A percentile compares a stretch with the other conserved stretches of the same genome.
These are phyloP conservation scores for Porites lutea DNA, from an alignment of 64 coral and sea anemone species.

Conservation along the genomic window DNA sequence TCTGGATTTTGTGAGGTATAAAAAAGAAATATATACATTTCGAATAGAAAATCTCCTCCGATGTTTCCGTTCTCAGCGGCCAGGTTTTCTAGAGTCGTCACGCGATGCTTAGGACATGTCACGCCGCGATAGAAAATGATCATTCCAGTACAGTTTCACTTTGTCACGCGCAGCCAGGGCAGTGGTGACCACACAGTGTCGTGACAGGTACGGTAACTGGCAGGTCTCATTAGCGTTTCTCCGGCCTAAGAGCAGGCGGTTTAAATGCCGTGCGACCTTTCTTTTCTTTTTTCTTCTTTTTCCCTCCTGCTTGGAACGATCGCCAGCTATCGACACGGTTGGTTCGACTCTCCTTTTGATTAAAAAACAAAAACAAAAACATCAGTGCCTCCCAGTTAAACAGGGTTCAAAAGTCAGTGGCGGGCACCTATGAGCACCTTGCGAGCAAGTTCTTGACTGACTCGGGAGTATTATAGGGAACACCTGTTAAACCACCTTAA, in stretches of 20 bases:
- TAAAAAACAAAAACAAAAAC: background rate
- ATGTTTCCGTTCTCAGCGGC: too few relatives aligned
- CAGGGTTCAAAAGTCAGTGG: background rate
- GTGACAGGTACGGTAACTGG: background rate
- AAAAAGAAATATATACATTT: too few relatives aligned
- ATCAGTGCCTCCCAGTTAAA: background rate
- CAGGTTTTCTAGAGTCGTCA: too few relatives aligned
- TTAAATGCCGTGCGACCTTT: slow-evolving; percentile 63
- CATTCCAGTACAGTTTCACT: background rate
- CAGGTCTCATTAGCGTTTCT: slow-evolving; percentile 52
- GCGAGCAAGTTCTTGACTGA: too few relatives aligned
- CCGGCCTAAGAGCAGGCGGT: slow-evolving; percentile 79
- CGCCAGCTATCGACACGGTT: slow-evolving; percentile 88
- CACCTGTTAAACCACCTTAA: too few relatives aligned
- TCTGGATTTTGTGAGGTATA: too few relatives aligned
- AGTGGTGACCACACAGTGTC: background rate
- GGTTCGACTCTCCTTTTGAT: slow-evolving; percentile 72
- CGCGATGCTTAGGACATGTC: too few relatives aligned
- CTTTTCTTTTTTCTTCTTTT: slow-evolving; percentile 75
- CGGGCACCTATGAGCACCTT: too few relatives aligned
- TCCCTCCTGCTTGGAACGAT: slow-evolving; percentile 67
- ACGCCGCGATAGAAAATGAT: too few relatives aligned
- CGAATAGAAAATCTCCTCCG: too few relatives aligned
- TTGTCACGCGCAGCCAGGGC: background rate
- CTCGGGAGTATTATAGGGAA: too few relatives aligned